Percentiles rank a stretch among this genome's conserved stretches.
phyloP scores from a whole-genome alignment of 2,797 vertebrate species.

The Hipposideros larvatus region DNA sequence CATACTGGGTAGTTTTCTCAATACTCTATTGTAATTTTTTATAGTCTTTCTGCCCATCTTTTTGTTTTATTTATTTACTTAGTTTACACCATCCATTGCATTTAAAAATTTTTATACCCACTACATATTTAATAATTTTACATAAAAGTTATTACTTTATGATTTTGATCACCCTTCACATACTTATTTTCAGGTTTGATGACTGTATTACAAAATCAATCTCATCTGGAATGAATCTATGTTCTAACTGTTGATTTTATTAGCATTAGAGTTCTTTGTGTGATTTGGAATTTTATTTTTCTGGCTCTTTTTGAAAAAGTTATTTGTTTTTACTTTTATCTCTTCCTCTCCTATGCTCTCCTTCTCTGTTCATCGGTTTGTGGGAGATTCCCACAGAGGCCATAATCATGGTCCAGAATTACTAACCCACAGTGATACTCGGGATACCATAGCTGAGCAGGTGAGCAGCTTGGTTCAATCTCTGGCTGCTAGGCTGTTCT shows the following conservation, averaged over 20 bases:
- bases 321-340: background rate
- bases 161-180: background rate
- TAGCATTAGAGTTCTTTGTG: background rate
- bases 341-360: background rate
- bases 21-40: background rate
- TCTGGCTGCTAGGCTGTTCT: background rate
- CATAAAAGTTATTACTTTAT: background rate
- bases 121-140: background rate
- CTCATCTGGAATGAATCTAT: background rate
- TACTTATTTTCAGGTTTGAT: background rate
- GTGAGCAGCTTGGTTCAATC: background rate
- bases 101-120: background rate
- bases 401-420: background rate
- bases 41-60: background rate
- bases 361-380: background rate
- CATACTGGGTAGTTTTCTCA: background rate
- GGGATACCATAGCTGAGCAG: background rate
- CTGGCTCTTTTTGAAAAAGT: background rate
- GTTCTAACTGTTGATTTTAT: background rate
- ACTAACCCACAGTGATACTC: background rate
- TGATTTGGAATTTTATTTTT: background rate
- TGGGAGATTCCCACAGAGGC: background rate
- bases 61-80: background rate
- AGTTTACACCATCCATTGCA: background rate
- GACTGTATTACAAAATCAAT: background rate